These are phyloP conservation scores for Elephas maximus DNA, from an alignment of 2,113 vertebrate genomes.

Conservation along the genomic window DNA sequence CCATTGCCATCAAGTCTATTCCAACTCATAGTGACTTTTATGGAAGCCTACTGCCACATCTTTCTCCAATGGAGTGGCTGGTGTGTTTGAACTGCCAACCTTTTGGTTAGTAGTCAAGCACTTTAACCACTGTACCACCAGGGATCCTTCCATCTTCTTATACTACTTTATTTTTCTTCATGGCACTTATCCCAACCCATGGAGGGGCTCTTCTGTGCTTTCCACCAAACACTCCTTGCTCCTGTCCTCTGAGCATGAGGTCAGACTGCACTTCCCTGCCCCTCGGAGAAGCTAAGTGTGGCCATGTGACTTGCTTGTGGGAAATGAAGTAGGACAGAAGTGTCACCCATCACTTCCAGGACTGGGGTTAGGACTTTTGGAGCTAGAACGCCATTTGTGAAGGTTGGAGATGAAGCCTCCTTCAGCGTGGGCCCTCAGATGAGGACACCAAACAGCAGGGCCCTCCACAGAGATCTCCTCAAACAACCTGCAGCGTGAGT, in stretches of 20 bases:
- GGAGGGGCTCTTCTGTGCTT: not conserved
- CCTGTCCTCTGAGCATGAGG: not conserved
- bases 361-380: not conserved
- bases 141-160: not conserved
- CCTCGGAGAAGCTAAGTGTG: not conserved
- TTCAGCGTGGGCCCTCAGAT: not conserved
- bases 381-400: not conserved
- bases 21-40: not conserved
- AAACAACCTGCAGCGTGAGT: not conserved
- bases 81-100: not conserved
- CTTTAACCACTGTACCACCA: too few species aligned
- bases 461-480: not conserved
- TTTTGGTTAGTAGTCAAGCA: not conserved
- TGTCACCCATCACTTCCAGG: not conserved
- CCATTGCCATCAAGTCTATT: not conserved
- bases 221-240: not conserved
- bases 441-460: not conserved
- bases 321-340: not conserved
- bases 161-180: not conserved
- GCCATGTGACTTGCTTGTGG: not conserved
- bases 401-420: not conserved
- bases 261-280: not conserved
- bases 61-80: not conserved
- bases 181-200: not conserved
- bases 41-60: too few species aligned